phyloP scores from a whole-genome alignment of 2,797 vertebrate genomes.

The Chrysocyon brachyurus region DNA sequence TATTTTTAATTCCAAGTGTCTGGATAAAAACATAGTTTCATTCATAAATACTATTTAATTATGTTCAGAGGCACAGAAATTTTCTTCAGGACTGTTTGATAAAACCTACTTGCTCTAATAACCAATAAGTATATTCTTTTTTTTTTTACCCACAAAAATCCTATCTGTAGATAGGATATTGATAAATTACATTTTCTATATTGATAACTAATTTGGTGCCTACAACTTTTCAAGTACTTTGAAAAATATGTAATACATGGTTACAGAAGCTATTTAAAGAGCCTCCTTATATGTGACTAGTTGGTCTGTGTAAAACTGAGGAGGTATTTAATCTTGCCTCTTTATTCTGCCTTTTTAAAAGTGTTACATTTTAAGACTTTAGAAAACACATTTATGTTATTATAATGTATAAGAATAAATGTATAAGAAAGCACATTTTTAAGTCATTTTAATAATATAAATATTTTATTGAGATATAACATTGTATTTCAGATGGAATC shows the following conservation, averaged over 20 bases:
- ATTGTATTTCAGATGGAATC: neutral
- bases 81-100: neutral
- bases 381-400: slow-evolving; percentile 38
- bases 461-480: neutral
- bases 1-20: neutral
- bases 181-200: slow-evolving; percentile 57
- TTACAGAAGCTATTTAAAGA: slow-evolving; percentile 1
- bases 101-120: slow-evolving; percentile 12
- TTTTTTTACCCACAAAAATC: neutral
- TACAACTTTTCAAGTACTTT: slow-evolving; percentile 32
- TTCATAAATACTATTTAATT: neutral
- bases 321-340: slow-evolving; percentile 19
- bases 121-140: neutral
- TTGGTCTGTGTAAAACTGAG: neutral
- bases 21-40: neutral
- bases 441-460: neutral
- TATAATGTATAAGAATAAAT: slow-evolving; percentile 26
- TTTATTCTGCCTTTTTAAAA: neutral
- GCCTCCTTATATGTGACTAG: neutral
- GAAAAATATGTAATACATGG: neutral
- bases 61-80: neutral
- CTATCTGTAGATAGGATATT: neutral
- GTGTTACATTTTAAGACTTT: neutral
- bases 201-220: neutral
- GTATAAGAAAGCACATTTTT: slow-evolving; percentile 28